phyloP scores from a whole-genome alignment of 2,888 invertebrate genomes.

The Eupsilia transversa region DNA sequence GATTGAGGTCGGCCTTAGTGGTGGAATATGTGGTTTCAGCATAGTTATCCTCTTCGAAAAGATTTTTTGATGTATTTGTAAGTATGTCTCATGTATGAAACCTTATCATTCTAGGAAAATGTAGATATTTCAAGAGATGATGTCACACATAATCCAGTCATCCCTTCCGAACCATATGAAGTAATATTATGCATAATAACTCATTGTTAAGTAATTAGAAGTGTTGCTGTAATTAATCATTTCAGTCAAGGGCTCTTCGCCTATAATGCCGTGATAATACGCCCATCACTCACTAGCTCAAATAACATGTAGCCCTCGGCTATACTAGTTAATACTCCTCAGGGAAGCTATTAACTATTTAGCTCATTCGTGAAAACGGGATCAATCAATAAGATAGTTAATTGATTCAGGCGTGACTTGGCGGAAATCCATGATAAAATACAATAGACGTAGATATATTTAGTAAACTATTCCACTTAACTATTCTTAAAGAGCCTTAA shows the following conservation, averaged over 20 bases:
- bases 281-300: conserved; percentile 21
- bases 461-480: too few species aligned
- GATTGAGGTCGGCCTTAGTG: not conserved
- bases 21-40: too few species aligned
- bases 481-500: too few species aligned
- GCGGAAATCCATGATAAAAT: too few species aligned
- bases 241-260: conserved; percentile 6
- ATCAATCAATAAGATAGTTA: too few species aligned
- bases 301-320: conserved; percentile 1
- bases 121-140: conserved; percentile 5
- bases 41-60: too few species aligned
- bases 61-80: not conserved
- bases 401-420: too few species aligned
- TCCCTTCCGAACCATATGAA: not conserved
- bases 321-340: not conserved
- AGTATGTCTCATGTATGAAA: not conserved
- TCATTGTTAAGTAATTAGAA: conserved; percentile 15
- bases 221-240: conserved; percentile 27
- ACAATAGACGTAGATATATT: too few species aligned
- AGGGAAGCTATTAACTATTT: not conserved
- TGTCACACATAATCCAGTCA: not conserved
- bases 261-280: conserved; percentile 6
- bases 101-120: not conserved
- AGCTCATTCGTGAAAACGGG: not conserved
- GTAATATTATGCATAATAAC: not conserved